Base-by-base conservation (phyloP, 2,888 invertebrate species). In the Lamproptera curius region DNA sequence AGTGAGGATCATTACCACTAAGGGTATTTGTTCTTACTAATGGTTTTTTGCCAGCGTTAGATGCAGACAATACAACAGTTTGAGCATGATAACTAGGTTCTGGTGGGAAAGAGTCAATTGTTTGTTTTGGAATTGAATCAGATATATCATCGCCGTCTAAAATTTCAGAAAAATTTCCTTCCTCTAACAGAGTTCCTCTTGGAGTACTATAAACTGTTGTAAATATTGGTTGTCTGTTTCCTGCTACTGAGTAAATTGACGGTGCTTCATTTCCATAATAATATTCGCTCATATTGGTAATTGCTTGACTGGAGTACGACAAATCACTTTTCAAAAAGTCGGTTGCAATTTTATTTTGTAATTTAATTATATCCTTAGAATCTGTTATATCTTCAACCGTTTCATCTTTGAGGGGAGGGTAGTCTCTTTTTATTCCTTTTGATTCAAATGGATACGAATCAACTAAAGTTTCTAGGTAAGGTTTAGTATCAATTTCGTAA, bases 241-340 rank as follows among this genome's bases (percentile, higher is more conserved):
- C 93, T 39, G 93, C 93, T 13, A 93, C 92, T 1, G 93, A 93
- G 69, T 93, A 93, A 67, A 93, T 93, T 28, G 93, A 93, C 13
- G 92, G 90, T 42, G 89, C 89, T 67, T 92, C 87, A 58, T 78
- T 83, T 42, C 77, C 70, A 54, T 85, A 86, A 63, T 83, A 86
- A 65, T 75, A 84, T 61, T 87, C 87, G 47, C 70, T 70, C 53
- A 83, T 70, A 64, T 75, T 84, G 57, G 65, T 77, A 63, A 67
- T 67, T 73, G 76, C 67, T 67, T 73, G 70, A 54, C 67, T 67
- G 23, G 80, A 62, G 66, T 67, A 81, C 9, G 73, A 54, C 48
- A 70, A 58, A 52, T 81, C 78, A 46, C 57, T 65, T 68, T 79
- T 80, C 47, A 73, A 56, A 61, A 69, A 83, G 54, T 68, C 64